Percentiles rank a stretch among this genome's conserved stretches.
Evolutionary conservation across 2,797 vertebrate species (phyloP).

Genomic region (Ciconia nigra): DNA sequence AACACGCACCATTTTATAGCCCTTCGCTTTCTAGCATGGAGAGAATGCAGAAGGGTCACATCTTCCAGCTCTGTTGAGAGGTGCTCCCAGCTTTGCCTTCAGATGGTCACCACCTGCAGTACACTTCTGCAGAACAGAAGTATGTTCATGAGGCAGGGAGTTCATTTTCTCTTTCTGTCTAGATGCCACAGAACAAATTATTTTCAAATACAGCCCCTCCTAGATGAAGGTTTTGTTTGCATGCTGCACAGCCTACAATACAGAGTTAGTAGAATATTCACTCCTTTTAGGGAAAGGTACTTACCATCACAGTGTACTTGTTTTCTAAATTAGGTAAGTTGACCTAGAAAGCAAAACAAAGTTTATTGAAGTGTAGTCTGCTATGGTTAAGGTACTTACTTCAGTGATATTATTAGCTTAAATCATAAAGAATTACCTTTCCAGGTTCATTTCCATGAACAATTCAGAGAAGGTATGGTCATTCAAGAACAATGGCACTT

Average conservation of each 20-base stretch:
- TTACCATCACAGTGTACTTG: not conserved
- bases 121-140: not conserved
- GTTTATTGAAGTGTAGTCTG: not conserved
- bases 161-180: not conserved
- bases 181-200: not conserved
- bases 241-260: not conserved
- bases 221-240: not conserved
- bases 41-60: not conserved
- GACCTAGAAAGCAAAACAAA: not conserved
- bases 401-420: not conserved
- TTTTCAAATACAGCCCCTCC: not conserved
- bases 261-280: not conserved
- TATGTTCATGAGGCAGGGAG: constrained; percentile 3
- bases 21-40: not conserved
- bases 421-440: not conserved
- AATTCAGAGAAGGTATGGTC: not conserved
- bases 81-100: constrained; percentile 6
- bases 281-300: not conserved
- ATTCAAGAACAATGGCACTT: not conserved
- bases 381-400: not conserved
- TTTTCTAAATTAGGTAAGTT: not conserved
- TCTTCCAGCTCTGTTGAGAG: not conserved
- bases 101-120: constrained; percentile 18
- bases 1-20: not conserved
- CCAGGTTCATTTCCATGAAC: not conserved